Evolutionary conservation across 2,888 invertebrate species (phyloP).

Genomic region (Homarus gammarus): DNA sequence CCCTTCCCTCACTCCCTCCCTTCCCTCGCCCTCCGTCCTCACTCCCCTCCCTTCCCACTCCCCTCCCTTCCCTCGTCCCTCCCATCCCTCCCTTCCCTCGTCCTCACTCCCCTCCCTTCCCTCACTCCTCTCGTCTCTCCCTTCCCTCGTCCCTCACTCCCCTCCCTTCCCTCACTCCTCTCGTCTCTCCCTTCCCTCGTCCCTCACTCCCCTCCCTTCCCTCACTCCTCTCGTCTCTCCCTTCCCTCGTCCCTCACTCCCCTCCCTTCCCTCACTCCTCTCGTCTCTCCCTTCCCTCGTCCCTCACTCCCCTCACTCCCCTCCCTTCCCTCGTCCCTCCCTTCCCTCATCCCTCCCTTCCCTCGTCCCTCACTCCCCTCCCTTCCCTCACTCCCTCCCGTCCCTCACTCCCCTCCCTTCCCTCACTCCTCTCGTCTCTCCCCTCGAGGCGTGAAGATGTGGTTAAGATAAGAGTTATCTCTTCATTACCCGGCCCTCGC

Average conservation of each 20-base stretch:
- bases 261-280: no score
- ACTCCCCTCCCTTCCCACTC: background rate
- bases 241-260: no score
- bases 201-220: no score
- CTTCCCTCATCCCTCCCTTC: background rate
- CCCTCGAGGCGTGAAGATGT: conserved; percentile 26
- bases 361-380: background rate
- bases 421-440: background rate
- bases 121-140: background rate
- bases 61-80: background rate
- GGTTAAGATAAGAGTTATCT: conserved; percentile 52
- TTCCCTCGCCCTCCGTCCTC: no score
- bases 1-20: no score
- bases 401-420: background rate
- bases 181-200: no score
- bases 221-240: no score
- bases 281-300: no score
- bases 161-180: no score
- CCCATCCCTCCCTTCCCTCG: background rate
- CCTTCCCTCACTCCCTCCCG: background rate
- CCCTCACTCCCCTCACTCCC: no score
- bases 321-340: background rate
- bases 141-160: no score
- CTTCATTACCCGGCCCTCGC: conserved; percentile 36
- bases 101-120: background rate